Base-by-base conservation (phyloP, 2,797 vertebrate genomes). In the Microhierax caerulescens region DNA sequence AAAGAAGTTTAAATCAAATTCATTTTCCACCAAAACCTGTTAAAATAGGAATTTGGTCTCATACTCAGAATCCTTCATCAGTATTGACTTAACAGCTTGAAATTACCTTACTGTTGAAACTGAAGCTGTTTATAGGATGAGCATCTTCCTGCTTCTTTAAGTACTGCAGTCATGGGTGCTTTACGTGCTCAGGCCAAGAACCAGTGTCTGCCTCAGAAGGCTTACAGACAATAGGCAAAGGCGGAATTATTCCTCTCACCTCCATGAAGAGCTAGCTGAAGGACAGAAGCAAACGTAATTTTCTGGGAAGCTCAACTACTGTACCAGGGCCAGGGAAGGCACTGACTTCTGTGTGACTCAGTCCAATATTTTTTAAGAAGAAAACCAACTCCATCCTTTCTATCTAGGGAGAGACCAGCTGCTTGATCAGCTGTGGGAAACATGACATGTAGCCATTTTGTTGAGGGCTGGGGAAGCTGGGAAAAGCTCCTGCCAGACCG, bases 71-170 rank as follows among this genome's bases (percentile, higher is more conserved):
- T 53, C n/a, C 41, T 69, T 25, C 39, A 57, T 11, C 63, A 41
- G 7, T 17, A 14, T 36, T 32, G 57, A 30, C 43, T 65, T 51
- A 7, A 28, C 30, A 45, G n/a, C 59, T 79, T 34, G 70, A 65
- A 75, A n/a, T 86, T 82, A 72, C 79, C 79, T 95, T 95, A 80
- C 47, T 82, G 68, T 22, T 82, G 80, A 59, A 65, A 39, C 43
- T 51, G 83, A 41, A 76, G 67, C 54, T 90, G 43, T 80, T 94
- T 45, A 1, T 28, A 5, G 5, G 27, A 37, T 25, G 56, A 87
- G 51, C 74, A 70, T 74, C 70, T 37, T 90, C 56, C 37, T 88
- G 73, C 20, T n/a, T 41, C 23, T 15, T 34, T 65, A 15, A 30
- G 65, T 59, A 0, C 54, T 59, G 82, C 45, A 69, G 19, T 3